phyloP scores from a whole-genome alignment of 2,888 invertebrate genomes.

The Erebia ligea region DNA sequence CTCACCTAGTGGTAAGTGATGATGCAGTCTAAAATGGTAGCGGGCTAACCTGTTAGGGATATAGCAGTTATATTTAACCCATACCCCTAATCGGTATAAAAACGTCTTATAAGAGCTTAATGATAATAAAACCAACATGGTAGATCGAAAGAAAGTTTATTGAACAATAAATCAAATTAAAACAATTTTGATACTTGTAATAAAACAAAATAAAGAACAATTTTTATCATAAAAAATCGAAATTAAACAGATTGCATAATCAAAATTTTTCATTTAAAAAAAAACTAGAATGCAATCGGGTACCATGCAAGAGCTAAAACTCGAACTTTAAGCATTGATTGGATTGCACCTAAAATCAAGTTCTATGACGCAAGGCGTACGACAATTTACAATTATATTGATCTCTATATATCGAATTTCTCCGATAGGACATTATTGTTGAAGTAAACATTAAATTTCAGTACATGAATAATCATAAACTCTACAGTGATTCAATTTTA shows the following conservation, averaged over 20 bases:
- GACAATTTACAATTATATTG: slow-evolving; percentile 54
- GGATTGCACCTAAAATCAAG: slow-evolving; percentile 73
- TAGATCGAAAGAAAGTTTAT: slow-evolving; percentile 69
- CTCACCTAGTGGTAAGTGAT: too few species aligned
- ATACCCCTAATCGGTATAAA: too few species aligned
- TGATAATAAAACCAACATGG: slow-evolving; percentile 41
- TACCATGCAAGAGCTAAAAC: slow-evolving; percentile 79
- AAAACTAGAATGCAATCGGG: slow-evolving; percentile 79
- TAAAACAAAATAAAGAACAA: slow-evolving; percentile 54
- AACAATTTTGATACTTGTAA: slow-evolving; percentile 51
- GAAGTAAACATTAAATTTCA: slow-evolving; percentile 70
- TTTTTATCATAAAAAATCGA: slow-evolving; percentile 42
- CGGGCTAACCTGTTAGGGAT: too few species aligned
- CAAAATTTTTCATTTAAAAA: slow-evolving; percentile 76
- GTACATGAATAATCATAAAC: slow-evolving; percentile 48
- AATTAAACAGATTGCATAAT: slow-evolving; percentile 76
- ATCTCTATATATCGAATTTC: slow-evolving; percentile 47
- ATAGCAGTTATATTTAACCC: too few species aligned
- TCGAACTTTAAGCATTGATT: slow-evolving; percentile 67
- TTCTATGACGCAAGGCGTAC: slow-evolving; percentile 73
- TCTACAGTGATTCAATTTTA: slow-evolving; percentile 47
- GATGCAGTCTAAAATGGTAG: too few species aligned
- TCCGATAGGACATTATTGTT: slow-evolving; percentile 60
- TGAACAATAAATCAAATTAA: slow-evolving; percentile 64
- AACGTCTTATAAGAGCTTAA: slow-evolving; percentile 31